These are phyloP conservation scores for Hystrix brachyura DNA, from an alignment of 2,113 vertebrate genomes.

Conservation along the genomic window DNA sequence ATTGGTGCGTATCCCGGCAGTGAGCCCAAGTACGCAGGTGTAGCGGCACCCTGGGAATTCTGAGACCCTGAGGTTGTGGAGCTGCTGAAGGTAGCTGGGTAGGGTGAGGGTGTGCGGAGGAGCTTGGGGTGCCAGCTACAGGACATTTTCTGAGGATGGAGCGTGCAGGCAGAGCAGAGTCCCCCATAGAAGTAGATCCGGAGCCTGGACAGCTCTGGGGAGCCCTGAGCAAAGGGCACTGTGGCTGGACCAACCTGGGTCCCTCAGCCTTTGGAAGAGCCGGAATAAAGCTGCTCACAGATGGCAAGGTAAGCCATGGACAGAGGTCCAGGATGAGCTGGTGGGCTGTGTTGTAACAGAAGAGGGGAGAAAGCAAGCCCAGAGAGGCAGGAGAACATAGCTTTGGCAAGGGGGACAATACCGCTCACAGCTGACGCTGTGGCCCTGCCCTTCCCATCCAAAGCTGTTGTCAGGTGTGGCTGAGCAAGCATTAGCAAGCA, in stretches of 20 bases:
- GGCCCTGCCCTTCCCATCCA: background rate
- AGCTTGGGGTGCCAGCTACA: background rate
- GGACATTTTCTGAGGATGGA: background rate
- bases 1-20: background rate
- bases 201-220: background rate
- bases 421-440: background rate
- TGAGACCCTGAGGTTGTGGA: background rate
- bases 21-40: background rate
- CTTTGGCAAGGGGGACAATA: background rate
- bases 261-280: background rate
- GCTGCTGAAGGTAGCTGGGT: background rate
- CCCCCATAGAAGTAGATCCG: background rate
- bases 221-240: background rate
- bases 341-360: background rate
- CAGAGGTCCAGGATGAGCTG: background rate
- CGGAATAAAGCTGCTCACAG: background rate
- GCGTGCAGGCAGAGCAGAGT: background rate
- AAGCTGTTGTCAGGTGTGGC: background rate
- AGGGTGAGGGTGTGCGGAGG: background rate
- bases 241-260: background rate
- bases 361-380: background rate
- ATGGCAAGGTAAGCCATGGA: background rate
- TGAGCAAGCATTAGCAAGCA: background rate
- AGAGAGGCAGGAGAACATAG: background rate
- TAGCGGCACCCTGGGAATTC: background rate